Evolutionary conservation across 2,888 invertebrate species (phyloP), one percentile per base, ranked within the genome.

Genomic region (Clitarchus hookeri): DNA sequence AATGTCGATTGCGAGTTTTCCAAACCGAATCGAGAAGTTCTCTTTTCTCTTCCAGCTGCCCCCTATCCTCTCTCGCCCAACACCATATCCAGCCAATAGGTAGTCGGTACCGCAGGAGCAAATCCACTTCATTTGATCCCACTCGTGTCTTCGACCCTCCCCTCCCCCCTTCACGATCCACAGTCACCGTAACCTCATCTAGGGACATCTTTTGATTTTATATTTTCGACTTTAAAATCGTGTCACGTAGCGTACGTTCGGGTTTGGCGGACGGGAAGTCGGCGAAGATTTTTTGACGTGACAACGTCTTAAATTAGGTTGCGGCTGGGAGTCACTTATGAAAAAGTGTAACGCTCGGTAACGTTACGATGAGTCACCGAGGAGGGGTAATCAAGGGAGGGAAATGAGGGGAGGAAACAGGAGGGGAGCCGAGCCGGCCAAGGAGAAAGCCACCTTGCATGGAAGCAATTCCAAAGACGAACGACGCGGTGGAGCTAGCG

Each of bases 211-310:
- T 65, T 65, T 65, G 23, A 65, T 65, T 65, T 65, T 65, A 65
- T 65, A 16, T 65, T 65, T 65, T 65, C 36, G 27, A 82, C 16
- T 82, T 82, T 82, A 44, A 82, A 82, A 82, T 82, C 82, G 3
- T 44, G 82, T 82, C 82, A 82, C 82, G 82, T 82, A 13, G 82
- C 27, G 82, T 36, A 36, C n/a, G 65, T 65, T 65, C 65, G 65
- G n/a, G 65, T 65, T 16, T 65, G 65, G n/a, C 65, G 12, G 65
- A 19, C 19, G n/a, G 0, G 65, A 4, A 23, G n/a, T 23, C n/a
- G 82, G 36, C 19, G 36, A 82, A 82, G 82, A 23, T 12, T 82
- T 65, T n/a, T 82, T 82, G n/a, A n/a, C n/a, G n/a, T n/a, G n/a
- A n/a, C n/a, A n/a, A n/a, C n/a, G n/a, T n/a, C n/a, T n/a, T n/a